Percentiles rank a stretch among this genome's conserved stretches.
Conservation (phyloP, 2,113 vertebrate genomes). For the Forbesichthys agassizii region DNA sequence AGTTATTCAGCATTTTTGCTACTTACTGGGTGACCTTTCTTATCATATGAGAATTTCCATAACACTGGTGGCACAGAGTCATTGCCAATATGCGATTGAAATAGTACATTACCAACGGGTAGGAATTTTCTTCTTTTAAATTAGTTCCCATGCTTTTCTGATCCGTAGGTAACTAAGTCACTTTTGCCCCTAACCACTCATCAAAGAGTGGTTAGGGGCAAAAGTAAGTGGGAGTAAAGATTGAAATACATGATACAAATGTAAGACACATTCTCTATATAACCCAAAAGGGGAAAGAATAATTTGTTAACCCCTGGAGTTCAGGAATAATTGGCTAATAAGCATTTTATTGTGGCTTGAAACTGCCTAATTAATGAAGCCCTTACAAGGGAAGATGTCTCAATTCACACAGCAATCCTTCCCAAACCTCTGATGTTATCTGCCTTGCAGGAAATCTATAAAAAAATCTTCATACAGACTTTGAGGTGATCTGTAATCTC, state of each 20-base stretch:
- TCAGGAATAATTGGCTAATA: conserved; percentile 19
- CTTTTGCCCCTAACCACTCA: conserved; percentile 40
- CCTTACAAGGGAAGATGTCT: conserved; percentile 3
- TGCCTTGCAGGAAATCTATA: conserved; percentile 10
- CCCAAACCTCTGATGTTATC: conserved; percentile 21
- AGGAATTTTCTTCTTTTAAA: conserved; percentile 54
- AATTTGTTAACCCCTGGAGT: conserved; percentile 4
- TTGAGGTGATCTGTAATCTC: neutral
- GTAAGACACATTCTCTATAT: conserved; percentile 19
- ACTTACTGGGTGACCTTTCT: conserved; percentile 29
- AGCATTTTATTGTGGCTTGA: conserved; percentile 15
- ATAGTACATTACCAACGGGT: conserved; percentile 44
- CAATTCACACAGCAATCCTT: conserved; percentile 11
- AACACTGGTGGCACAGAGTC: conserved; percentile 31
- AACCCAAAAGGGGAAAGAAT: conserved; percentile 13
- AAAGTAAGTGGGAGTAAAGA: conserved; percentile 18
- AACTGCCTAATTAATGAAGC: conserved; percentile 12
- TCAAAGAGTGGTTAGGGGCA: no score
- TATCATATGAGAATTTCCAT: conserved; percentile 57
- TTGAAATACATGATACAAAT: conserved; percentile 54
- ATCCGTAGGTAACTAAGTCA: conserved; percentile 39
- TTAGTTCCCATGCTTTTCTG: conserved; percentile 36
- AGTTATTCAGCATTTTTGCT: conserved; percentile 18
- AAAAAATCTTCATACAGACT: conserved; percentile 18
- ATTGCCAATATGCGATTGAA: conserved; percentile 18